These are phyloP conservation scores for Palythoa grandiflora DNA, from an alignment of 92 coral and sea anemone species.

Conservation along the genomic window DNA sequence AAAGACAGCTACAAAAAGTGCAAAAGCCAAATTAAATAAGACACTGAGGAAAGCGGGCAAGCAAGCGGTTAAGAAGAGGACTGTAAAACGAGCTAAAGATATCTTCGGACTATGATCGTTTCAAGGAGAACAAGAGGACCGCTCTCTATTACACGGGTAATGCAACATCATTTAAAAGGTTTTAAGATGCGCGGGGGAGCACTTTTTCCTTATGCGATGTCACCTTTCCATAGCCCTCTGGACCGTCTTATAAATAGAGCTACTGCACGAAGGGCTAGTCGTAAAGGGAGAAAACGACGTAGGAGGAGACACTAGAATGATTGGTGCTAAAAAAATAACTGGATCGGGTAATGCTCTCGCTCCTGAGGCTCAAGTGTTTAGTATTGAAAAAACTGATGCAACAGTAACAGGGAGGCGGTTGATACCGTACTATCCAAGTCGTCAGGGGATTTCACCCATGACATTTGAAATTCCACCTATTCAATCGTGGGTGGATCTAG, in stretches of 20 bases:
- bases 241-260: no score
- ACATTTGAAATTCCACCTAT: not conserved
- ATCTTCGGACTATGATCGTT: not conserved
- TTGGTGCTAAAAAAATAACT: not conserved
- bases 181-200: no score
- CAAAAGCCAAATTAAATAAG: not conserved
- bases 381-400: not conserved
- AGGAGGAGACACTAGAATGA: not conserved
- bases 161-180: no score
- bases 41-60: slow-evolving; percentile 1
- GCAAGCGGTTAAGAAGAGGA: not conserved
- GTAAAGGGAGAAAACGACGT: no score
- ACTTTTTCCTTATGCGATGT: no score
- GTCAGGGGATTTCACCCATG: not conserved
- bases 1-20: slow-evolving; percentile 3
- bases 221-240: no score
- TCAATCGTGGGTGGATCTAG: not conserved
- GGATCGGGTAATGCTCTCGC: not conserved
- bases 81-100: not conserved
- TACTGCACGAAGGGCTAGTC: no score
- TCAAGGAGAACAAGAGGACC: no score
- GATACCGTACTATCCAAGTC: not conserved
- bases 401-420: not conserved
- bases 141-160: no score
- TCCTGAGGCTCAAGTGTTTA: not conserved